Base-by-base conservation (phyloP, 2,797 vertebrate species). In the Lepidocolaptes lacrymiger region DNA sequence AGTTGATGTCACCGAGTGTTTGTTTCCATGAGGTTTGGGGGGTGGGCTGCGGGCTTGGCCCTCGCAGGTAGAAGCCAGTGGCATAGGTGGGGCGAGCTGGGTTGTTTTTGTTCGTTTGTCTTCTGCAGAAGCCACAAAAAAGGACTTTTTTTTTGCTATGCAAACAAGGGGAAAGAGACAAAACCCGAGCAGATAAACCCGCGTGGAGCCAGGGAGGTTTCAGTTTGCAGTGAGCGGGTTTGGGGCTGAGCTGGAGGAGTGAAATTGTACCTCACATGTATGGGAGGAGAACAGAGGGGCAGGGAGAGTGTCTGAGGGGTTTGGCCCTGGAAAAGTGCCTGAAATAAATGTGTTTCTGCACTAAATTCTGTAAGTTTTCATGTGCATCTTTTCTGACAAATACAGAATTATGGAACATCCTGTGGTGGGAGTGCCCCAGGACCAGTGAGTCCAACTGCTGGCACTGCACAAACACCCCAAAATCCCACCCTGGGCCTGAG, bases 71-170 rank as follows among this genome's bases (percentile, higher is more conserved):
- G 34, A 52, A 94, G 37, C 59, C n/a, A 1, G 34, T 51, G 58
- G 46, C 34, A 55, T 30, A 93, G 94, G 91, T 88, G 93, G 86
- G 77, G 89, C 8, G 4, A 26, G 8, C 46, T 7, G 26, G 14
- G 75, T 93, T 96, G 94, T 92, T 97, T 95, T 96, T 88, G 86
- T 93, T 92, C 92, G 0, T 72, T 58, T 86, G 46, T 48, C 88
- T 91, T 91, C 75, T 87, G 72, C 72, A 75, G 72, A 96, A 96
- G 84, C 93, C 93, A 75, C 96, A 94, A 93, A 58, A 75, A 64
- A 85, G 36, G 44, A 49, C 24, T 66, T 66, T 61, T 32, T 32
- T 82, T 79, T 39, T 6, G 6, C 54, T 78, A 12, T 64, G 89
- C 89, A 88, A 69, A 84, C 46, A 44, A 69, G 36, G 55, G 23